Evolutionary conservation across 2,888 invertebrate genomes (phyloP), one percentile per base, ranked within the genome.

Genomic region (Pherbina coryleti): DNA sequence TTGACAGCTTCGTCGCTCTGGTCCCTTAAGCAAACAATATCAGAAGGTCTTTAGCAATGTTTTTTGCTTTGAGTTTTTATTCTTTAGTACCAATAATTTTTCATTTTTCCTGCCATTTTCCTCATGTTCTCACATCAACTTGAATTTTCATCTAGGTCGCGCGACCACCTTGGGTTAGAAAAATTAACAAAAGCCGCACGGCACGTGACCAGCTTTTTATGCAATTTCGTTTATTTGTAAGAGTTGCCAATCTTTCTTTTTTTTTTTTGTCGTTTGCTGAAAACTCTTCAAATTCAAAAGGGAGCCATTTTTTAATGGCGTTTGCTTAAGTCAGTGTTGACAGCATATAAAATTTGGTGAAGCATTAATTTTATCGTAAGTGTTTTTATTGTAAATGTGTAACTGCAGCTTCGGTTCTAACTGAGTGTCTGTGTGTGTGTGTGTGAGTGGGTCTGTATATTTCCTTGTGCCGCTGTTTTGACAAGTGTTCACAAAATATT

Each of bases 141-240:
- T 7, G 37, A 8, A 37, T 37, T 37, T 37, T 44, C 44, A 11
- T 44, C 14, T 44, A 44, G 28, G 60, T 22, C 60, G 8, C 11
- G 7, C 67, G 67, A 67, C 73, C 79, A 69, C 69, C 75, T 69
- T 73, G 67, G 80, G 72, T 75, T 71, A 73, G 19, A 76, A 79
- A 78, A 79, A 81, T 80, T 79, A 81, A 80, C 81, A 80, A 78
- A 78, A 79, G 70, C 74, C 77, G 75, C 76, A 73, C 67, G 81
- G 74, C 81, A 81, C 81, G 81, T 81, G 81, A 77, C 81, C 80
- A 57, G 76, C 62, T 77, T 76, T 80, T 81, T 76, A 60, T 22
- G 28, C 28, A 60, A 60, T 28, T 55, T 62, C 55, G 74, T 80
- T 78, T 28, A 60, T 60, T 60, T 60, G 60, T 28, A 9, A 60